Evolutionary conservation across 2,888 invertebrate species (phyloP).

Genomic region (Tinea trinotella): DNA sequence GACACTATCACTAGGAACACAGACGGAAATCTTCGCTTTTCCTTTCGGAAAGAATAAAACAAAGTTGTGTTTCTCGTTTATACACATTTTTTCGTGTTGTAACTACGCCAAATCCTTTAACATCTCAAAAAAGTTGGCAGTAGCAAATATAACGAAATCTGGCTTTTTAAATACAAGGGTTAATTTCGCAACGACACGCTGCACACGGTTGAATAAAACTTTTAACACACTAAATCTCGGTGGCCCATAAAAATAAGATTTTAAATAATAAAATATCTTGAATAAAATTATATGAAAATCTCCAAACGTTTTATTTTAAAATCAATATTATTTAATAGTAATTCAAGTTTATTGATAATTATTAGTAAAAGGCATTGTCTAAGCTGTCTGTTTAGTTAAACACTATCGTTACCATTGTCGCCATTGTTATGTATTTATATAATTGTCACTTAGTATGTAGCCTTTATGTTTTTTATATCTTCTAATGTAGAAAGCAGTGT

Average conservation of each 20-base stretch:
- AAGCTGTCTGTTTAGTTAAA: background rate
- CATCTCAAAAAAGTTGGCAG: conserved; percentile 40
- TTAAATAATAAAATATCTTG: too few relatives aligned
- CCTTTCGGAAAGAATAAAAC: conserved; percentile 30
- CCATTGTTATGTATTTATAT: background rate
- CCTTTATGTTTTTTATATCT: background rate
- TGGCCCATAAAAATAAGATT: background rate
- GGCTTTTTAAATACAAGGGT: conserved; percentile 44
- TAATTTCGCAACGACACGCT: conserved; percentile 39
- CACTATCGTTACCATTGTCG: background rate
- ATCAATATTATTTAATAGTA: too few relatives aligned
- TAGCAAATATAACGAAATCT: conserved; percentile 42
- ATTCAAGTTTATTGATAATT: too few relatives aligned
- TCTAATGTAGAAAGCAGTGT: background rate
- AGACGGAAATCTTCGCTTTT: conserved; percentile 38
- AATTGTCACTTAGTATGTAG: background rate
- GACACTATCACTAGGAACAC: conserved; percentile 33
- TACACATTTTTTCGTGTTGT: conserved; percentile 37
- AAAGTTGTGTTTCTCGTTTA: conserved; percentile 24
- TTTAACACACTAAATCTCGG: conserved; percentile 41
- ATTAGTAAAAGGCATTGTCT: too few relatives aligned
- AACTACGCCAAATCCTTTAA: conserved; percentile 43
- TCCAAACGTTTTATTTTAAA: too few relatives aligned
- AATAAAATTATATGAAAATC: too few relatives aligned
- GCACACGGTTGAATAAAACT: conserved; percentile 40